These are phyloP conservation scores for Pseudochaenichthys georgianus DNA, from an alignment of 2,797 vertebrate genomes.

Conservation along the genomic window DNA sequence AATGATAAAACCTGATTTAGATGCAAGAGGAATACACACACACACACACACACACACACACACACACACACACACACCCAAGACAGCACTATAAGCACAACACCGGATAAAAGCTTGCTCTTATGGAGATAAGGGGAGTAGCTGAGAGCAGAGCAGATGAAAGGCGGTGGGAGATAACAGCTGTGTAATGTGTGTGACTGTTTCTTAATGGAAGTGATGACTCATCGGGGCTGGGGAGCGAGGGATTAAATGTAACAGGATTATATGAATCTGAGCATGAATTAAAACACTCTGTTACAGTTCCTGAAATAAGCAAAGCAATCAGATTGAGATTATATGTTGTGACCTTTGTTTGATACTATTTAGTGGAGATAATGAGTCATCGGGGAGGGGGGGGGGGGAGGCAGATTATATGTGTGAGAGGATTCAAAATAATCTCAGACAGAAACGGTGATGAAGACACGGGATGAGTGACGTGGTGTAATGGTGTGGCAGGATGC, in stretches of 20 bases:
- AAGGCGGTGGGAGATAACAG: constrained; percentile 57
- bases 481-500: neutral
- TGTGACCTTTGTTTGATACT: constrained; percentile 55
- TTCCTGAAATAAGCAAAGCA: constrained; percentile 46
- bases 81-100: constrained; percentile 52
- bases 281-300: constrained; percentile 37
- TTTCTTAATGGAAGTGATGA: constrained; percentile 68
- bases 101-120: constrained; percentile 59
- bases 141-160: constrained; percentile 67
- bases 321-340: constrained; percentile 43
- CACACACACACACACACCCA: constrained; percentile 32
- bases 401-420: constrained; percentile 24
- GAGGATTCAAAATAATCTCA: constrained; percentile 30
- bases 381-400: neutral
- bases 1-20: constrained; percentile 35
- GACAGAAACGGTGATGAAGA: constrained; percentile 17
- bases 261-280: constrained; percentile 46
- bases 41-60: constrained; percentile 31
- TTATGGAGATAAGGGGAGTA: constrained; percentile 62
- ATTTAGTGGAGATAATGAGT: constrained; percentile 43
- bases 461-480: neutral
- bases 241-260: constrained; percentile 62
- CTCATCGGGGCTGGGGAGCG: constrained; percentile 45
- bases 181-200: constrained; percentile 66
- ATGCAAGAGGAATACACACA: constrained; percentile 22